phyloP scores from a whole-genome alignment of 2,113 vertebrate species.

The Boulengeromyrus knoepffleri region DNA sequence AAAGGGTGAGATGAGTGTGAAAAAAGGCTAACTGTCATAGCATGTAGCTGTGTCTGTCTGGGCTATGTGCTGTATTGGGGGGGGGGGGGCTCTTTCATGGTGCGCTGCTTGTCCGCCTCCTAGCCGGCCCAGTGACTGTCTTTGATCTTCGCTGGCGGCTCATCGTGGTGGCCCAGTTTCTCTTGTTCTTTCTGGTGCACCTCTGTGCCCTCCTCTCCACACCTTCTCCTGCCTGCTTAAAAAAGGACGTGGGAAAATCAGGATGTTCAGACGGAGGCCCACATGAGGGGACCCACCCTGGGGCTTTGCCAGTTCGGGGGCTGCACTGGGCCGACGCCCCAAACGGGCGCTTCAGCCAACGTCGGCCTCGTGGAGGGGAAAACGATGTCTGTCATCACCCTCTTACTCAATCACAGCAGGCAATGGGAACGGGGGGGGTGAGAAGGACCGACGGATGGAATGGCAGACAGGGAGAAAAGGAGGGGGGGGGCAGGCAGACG shows the following conservation, averaged over 20 bases:
- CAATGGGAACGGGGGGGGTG: not conserved
- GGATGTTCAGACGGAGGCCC: conserved; percentile 43
- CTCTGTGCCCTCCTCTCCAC: conserved; percentile 28
- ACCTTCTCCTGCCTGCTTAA: conserved; percentile 27
- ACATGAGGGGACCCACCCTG: not conserved
- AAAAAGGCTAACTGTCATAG: not conserved
- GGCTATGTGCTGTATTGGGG: not conserved
- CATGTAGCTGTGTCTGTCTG: not conserved
- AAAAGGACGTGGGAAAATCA: conserved; percentile 34
- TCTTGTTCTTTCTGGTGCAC: conserved; percentile 59
- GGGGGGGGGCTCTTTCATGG: not conserved
- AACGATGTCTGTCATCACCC: not conserved
- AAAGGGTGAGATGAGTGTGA: not conserved
- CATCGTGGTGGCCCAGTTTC: conserved; percentile 55
- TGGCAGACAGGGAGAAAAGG: conserved; percentile 8
- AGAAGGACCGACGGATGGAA: conserved; percentile 8
- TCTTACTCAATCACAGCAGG: not conserved
- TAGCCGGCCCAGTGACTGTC: conserved; percentile 42
- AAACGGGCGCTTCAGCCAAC: conserved; percentile 45
- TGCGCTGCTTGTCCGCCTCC: conserved; percentile 18
- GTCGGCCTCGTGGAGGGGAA: conserved; percentile 20
- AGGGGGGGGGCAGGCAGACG: conserved; percentile 28
- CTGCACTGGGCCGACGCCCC: conserved; percentile 16
- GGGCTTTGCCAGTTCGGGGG: not conserved
- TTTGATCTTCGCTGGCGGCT: conserved; percentile 61